Evolutionary conservation across 2,113 vertebrate genomes (phyloP).

Genomic region (Megaptera novaeangliae): DNA sequence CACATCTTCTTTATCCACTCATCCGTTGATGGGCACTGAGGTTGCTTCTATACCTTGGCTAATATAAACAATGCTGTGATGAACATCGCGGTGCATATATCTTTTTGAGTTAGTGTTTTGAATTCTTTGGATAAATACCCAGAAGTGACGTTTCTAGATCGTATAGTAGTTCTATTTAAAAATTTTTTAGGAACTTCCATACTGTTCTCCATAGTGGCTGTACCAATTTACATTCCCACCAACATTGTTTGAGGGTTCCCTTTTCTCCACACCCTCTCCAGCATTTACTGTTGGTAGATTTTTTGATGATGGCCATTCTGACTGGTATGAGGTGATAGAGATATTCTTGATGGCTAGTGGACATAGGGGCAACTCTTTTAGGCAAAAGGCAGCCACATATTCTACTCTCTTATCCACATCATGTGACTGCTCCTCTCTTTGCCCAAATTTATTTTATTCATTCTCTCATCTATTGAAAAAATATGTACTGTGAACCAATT

Average conservation of each 20-base stretch:
- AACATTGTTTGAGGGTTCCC: not conserved
- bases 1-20: not conserved
- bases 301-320: not conserved
- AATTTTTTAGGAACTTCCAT: not conserved
- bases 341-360: not conserved
- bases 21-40: not conserved
- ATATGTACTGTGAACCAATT: not conserved
- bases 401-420: not conserved
- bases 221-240: not conserved
- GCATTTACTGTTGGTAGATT: not conserved
- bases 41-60: not conserved
- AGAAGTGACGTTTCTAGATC: not conserved
- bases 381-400: not conserved
- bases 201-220: not conserved
- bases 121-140: not conserved
- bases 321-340: not conserved
- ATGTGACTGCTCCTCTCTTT: not conserved
- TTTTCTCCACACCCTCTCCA: not conserved
- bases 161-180: not conserved
- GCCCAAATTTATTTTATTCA: not conserved
- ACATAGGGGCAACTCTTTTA: not conserved
- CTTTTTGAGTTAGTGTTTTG: not conserved
- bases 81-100: not conserved
- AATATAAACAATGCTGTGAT: not conserved
- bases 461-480: not conserved